These are phyloP conservation scores for Agonum fuliginosum DNA, from an alignment of 2,888 invertebrate species.

Conservation along the genomic window DNA sequence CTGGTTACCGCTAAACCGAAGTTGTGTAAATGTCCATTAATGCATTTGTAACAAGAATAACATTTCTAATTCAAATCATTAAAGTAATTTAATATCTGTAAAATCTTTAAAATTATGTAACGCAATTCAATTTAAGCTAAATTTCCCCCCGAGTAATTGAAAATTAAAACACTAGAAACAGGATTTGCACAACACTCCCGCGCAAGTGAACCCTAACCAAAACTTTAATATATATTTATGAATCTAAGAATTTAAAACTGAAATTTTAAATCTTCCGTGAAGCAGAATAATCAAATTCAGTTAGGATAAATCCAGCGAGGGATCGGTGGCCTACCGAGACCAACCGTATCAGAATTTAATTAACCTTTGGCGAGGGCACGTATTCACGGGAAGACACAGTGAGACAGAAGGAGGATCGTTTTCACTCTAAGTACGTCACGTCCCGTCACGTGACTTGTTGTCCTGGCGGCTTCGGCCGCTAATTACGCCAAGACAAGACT, in stretches of 20 bases:
- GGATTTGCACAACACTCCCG: neutral
- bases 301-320: conserved; percentile 16
- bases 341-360: conserved; percentile 50
- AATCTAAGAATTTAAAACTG: conserved; percentile 21
- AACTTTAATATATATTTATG: conserved; percentile 34
- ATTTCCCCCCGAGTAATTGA: neutral
- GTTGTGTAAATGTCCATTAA: too few relatives aligned
- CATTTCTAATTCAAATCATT: too few relatives aligned
- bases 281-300: conserved; percentile 42
- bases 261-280: conserved; percentile 3
- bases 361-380: conserved; percentile 40
- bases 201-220: neutral
- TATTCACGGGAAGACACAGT: conserved; percentile 15
- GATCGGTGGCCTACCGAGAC: conserved; percentile 18
- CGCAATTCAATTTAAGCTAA: neutral
- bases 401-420: conserved; percentile 2
- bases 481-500: conserved; percentile 22
- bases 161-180: neutral
- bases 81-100: neutral
- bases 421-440: conserved; percentile 46
- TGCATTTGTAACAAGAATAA: too few relatives aligned
- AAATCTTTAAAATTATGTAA: neutral
- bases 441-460: conserved; percentile 50
- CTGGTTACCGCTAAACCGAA: too few relatives aligned
- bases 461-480: conserved; percentile 21